Evolutionary conservation across 2,113 vertebrate species (phyloP).

Genomic region (Sterrhoptilus dennistouni): DNA sequence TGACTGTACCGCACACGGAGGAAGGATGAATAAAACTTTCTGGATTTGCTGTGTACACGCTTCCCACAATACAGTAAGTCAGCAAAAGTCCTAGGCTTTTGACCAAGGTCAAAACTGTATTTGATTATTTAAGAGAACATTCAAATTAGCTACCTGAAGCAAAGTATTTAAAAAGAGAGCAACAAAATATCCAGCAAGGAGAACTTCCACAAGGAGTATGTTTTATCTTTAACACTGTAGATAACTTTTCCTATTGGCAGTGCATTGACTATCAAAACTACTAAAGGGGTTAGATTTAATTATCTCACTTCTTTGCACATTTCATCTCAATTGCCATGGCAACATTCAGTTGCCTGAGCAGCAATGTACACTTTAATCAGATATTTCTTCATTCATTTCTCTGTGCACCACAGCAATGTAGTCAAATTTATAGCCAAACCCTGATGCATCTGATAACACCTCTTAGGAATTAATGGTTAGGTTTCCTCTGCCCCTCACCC

Average conservation of each 20-base stretch:
- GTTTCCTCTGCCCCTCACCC: conserved; percentile 47
- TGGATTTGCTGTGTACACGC: conserved; percentile 50
- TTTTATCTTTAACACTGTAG: conserved; percentile 82
- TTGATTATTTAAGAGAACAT: conserved; percentile 76
- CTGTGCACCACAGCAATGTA: conserved; percentile 69
- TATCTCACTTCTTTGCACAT: conserved; percentile 87
- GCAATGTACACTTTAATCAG: conserved; percentile 82
- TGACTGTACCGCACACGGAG: conserved; percentile 36
- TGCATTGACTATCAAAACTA: conserved; percentile 82
- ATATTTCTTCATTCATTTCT: conserved; percentile 78
- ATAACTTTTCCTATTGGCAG: conserved; percentile 81
- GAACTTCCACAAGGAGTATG: conserved; percentile 73
- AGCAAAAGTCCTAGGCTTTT: conserved; percentile 68
- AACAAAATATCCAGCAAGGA: conserved; percentile 73
- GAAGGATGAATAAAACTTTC: background rate
- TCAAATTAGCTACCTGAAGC: conserved; percentile 77
- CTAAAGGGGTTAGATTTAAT: conserved; percentile 90
- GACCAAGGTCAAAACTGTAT: conserved; percentile 76
- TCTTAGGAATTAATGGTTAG: conserved; percentile 59
- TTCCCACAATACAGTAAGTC: conserved; percentile 57
- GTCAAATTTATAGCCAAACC: conserved; percentile 76
- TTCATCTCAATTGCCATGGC: conserved; percentile 91
- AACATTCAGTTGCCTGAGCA: conserved; percentile 85
- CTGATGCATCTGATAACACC: conserved; percentile 69
- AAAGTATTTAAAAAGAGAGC: conserved; percentile 66